Conservation (phyloP, 2,797 vertebrate species). For the Phoxinus dragarum region DNA sequence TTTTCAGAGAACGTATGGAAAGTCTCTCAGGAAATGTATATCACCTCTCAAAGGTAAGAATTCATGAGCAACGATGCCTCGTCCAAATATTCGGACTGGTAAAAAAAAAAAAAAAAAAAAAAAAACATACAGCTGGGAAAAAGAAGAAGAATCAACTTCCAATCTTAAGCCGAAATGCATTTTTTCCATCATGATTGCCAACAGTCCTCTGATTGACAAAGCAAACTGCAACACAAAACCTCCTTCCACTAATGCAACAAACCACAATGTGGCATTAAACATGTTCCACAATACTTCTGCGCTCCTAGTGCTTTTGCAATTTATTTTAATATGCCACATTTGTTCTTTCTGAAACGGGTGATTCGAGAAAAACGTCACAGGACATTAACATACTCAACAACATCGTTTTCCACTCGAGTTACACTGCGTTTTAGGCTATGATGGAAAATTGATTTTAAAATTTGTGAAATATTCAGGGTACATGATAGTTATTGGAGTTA, state of each 20-base stretch:
- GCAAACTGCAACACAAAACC: constrained; percentile 40
- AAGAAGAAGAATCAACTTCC: constrained; percentile 8
- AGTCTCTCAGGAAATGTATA: constrained; percentile 17
- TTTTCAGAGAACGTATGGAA: constrained; percentile 11
- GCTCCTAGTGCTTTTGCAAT: constrained; percentile 29
- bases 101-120: background rate
- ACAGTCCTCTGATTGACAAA: constrained; percentile 35
- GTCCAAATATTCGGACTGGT: background rate
- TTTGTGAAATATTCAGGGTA: background rate
- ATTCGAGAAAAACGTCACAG: constrained; percentile 44
- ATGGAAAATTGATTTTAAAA: background rate
- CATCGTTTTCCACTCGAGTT: constrained; percentile 26
- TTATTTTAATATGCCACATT: constrained; percentile 53
- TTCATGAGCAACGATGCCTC: constrained; percentile 9
- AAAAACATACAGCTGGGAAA: background rate
- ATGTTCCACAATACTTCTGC: constrained; percentile 32
- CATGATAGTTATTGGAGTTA: background rate
- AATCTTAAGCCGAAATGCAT: background rate
- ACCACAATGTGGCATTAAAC: constrained; percentile 47
- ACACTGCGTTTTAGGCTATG: background rate
- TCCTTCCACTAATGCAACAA: constrained; percentile 38
- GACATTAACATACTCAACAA: constrained; percentile 24
- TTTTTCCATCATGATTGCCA: constrained; percentile 37
- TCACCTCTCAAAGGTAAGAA: constrained; percentile 15
- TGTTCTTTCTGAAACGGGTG: constrained; percentile 23